Evolutionary conservation across 1,140 invertebrate species (phyloP).

Genomic region (Diprion similis): DNA sequence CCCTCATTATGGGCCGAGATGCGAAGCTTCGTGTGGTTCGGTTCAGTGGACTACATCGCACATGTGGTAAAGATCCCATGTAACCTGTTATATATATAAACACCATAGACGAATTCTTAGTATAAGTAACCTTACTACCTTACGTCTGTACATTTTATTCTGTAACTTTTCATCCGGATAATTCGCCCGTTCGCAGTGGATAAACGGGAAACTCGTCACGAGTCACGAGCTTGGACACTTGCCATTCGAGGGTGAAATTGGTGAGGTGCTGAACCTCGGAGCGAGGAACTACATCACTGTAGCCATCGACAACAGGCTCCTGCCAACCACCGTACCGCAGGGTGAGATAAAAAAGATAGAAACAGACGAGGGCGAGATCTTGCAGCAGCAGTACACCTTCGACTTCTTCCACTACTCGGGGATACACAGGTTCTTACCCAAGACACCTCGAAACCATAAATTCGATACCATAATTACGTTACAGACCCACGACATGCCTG

Average conservation of each 20-base stretch:
- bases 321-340: conserved; percentile 84
- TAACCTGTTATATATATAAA: not conserved
- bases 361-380: conserved; percentile 71
- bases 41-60: conserved; percentile 86
- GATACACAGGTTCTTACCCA: conserved; percentile 75
- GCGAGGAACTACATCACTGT: conserved; percentile 85
- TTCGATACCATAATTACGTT: no score
- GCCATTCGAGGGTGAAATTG: conserved; percentile 92
- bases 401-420: conserved; percentile 99
- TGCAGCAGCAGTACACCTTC: conserved; percentile 84
- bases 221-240: conserved; percentile 94
- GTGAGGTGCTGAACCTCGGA: conserved; percentile 70
- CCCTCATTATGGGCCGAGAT: conserved; percentile 76
- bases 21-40: conserved; percentile 84
- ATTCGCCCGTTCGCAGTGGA: conserved; percentile 69
- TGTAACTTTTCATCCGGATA: conserved; percentile 17
- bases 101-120: not conserved
- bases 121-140: not conserved
- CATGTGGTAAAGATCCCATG: conserved; percentile 75
- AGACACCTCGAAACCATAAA: no score
- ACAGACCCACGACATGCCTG: not conserved
- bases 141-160: conserved; percentile 29
- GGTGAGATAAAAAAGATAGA: conserved; percentile 70
- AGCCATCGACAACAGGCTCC: conserved; percentile 92
- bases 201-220: conserved; percentile 82